Conservation (phyloP, 2,888 invertebrate species). For the Cloeon dipterum region DNA sequence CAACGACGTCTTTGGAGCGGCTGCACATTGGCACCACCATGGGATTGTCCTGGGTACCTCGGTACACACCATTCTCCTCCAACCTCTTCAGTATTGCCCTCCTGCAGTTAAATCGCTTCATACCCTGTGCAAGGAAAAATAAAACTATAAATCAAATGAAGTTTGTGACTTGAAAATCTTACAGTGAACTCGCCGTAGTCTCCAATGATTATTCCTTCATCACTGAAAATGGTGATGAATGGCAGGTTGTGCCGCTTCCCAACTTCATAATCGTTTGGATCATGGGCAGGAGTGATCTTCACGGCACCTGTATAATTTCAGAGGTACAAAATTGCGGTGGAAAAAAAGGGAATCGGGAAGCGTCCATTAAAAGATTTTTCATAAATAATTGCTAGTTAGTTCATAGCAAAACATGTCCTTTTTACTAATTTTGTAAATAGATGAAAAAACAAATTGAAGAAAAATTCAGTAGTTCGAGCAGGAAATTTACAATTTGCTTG, state of each 20-base stretch:
- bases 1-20: constrained; percentile 91
- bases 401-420: too few relatives aligned
- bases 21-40: constrained; percentile 95
- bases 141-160: too few relatives aligned
- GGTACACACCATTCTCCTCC: constrained; percentile 44
- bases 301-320: constrained; percentile 55
- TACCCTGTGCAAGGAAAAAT: constrained; percentile 29
- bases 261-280: constrained; percentile 89
- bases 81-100: constrained; percentile 55
- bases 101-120: constrained; percentile 80
- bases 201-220: constrained; percentile 63
- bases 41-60: constrained; percentile 65
- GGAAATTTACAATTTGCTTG: too few relatives aligned
- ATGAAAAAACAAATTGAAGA: too few relatives aligned
- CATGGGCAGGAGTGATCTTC: constrained; percentile 96
- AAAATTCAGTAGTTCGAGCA: too few relatives aligned
- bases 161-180: too few relatives aligned
- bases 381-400: background rate
- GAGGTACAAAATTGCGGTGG: too few relatives aligned
- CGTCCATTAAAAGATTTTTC: background rate
- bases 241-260: constrained; percentile 72
- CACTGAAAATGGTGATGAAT: constrained; percentile 74
- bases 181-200: constrained; percentile 56
- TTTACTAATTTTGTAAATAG: too few relatives aligned
- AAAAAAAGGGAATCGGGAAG: too few relatives aligned